These are phyloP conservation scores for Neuroscelio doddi DNA, from an alignment of 2,888 invertebrate species.

Conservation along the genomic window DNA sequence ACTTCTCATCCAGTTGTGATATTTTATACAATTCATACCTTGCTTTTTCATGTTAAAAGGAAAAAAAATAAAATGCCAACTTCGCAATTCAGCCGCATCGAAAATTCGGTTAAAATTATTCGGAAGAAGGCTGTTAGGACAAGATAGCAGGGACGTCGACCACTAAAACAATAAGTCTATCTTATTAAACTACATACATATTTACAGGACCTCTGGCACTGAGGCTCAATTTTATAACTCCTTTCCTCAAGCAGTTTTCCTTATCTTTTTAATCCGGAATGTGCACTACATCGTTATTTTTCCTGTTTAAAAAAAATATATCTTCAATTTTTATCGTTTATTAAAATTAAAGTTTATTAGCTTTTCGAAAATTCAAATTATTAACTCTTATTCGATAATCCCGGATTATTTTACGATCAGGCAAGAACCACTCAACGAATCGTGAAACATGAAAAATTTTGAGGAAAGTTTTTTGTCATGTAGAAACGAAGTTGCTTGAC, in stretches of 20 bases:
- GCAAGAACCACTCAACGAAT: slow-evolving; percentile 56
- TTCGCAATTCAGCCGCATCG: slow-evolving; percentile 6
- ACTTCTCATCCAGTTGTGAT: neutral
- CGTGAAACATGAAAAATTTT: slow-evolving; percentile 10
- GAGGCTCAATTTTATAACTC: slow-evolving; percentile 50
- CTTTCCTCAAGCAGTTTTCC: slow-evolving; percentile 46
- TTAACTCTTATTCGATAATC: slow-evolving; percentile 27
- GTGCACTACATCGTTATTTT: slow-evolving; percentile 56
- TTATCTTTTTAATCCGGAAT: slow-evolving; percentile 55
- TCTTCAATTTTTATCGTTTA: no score
- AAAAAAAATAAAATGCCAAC: slow-evolving; percentile 27
- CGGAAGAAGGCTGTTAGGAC: slow-evolving; percentile 58
- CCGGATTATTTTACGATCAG: slow-evolving; percentile 54
- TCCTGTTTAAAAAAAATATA: neutral
- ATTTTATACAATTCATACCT: neutral
- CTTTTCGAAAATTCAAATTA: neutral
- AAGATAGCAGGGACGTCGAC: slow-evolving; percentile 66
- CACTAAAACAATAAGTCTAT: slow-evolving; percentile 70
- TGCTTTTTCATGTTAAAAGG: neutral
- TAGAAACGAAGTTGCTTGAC: neutral
- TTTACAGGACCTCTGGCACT: slow-evolving; percentile 64
- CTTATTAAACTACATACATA: slow-evolving; percentile 71
- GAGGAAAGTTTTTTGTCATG: neutral
- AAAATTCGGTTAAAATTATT: slow-evolving; percentile 26
- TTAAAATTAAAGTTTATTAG: no score